A percentile compares a stretch with the other conserved stretches of the same genome.
Evolutionary conservation across 2,888 invertebrate genomes (phyloP).

Genomic region (Teleogryllus oceanicus): DNA sequence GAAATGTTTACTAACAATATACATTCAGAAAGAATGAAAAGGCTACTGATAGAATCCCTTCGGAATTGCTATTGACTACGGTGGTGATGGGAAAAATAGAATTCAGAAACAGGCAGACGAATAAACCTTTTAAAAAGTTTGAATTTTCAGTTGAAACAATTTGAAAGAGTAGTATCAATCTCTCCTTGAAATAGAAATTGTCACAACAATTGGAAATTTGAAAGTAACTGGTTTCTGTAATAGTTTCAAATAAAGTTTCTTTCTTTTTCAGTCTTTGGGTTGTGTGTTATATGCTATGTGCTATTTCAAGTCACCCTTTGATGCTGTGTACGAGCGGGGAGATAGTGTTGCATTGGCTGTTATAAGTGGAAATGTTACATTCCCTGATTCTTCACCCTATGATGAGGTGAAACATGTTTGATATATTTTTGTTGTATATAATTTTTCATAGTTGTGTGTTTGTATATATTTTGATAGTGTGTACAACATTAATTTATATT

Average conservation of each 20-base stretch:
- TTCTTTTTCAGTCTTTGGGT: conserved; percentile 67
- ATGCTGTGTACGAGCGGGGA: conserved; percentile 76
- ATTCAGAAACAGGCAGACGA: too few relatives aligned
- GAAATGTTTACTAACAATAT: too few relatives aligned
- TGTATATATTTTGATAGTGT: neutral
- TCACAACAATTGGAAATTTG: neutral
- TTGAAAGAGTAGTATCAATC: too few relatives aligned
- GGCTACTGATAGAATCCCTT: too few relatives aligned
- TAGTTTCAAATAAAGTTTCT: conserved; percentile 4
- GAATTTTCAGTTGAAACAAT: too few relatives aligned
- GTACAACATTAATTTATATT: conserved; percentile 38
- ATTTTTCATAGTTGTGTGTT: neutral
- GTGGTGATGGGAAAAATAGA: too few relatives aligned
- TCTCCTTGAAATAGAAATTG: too few relatives aligned
- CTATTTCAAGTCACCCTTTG: conserved; percentile 81
- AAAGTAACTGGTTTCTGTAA: neutral
- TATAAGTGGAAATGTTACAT: conserved; percentile 67
- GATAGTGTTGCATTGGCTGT: conserved; percentile 85
- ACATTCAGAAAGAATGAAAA: too few relatives aligned
- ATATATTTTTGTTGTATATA: neutral
- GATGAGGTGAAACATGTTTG: conserved; percentile 50
- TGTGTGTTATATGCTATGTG: conserved; percentile 82
- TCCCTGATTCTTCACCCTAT: conserved; percentile 66
- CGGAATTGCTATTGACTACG: too few relatives aligned
- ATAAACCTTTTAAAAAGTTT: too few relatives aligned